These are phyloP conservation scores for Drosophila ficusphila DNA, from an alignment of 1,140 invertebrate species.

Conservation along the genomic window DNA sequence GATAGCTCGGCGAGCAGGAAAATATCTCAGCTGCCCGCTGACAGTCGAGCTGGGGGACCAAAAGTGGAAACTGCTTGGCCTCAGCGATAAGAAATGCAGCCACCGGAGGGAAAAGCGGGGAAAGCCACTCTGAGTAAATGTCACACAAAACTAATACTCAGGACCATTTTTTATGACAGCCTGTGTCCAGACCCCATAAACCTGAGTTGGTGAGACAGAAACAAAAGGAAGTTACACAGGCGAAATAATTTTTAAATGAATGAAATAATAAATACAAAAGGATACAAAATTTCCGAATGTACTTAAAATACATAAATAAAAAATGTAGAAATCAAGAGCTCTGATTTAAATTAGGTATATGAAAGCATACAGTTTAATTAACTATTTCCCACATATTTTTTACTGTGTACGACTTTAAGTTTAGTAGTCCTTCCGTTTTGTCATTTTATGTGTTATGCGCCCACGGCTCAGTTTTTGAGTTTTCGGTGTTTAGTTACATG, in stretches of 20 bases:
- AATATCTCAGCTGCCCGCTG: conserved; percentile 64
- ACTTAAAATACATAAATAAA: no score
- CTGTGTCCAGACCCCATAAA: conserved; percentile 14
- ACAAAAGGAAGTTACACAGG: background rate
- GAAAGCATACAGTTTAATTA: no score
- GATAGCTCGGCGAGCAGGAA: conserved; percentile 13
- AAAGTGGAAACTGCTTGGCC: conserved; percentile 38
- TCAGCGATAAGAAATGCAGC: conserved; percentile 47
- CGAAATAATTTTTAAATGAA: background rate
- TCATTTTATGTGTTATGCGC: conserved; percentile 30
- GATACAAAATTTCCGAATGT: no score
- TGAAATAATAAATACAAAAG: no score
- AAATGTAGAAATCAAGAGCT: no score
- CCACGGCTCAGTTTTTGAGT: conserved; percentile 27
- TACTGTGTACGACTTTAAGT: conserved; percentile 21
- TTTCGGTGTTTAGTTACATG: conserved; percentile 75
- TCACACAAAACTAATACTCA: conserved; percentile 77
- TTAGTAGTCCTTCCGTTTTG: conserved; percentile 12
- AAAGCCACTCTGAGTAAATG: conserved; percentile 72
- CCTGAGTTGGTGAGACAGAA: background rate
- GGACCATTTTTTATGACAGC: conserved; percentile 78
- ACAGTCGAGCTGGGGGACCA: conserved; percentile 63
- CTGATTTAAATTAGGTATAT: no score
- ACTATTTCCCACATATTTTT: background rate
- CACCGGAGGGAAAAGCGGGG: background rate